Conservation (phyloP, 2,888 invertebrate species). For the Epirrhoe alternata region DNA sequence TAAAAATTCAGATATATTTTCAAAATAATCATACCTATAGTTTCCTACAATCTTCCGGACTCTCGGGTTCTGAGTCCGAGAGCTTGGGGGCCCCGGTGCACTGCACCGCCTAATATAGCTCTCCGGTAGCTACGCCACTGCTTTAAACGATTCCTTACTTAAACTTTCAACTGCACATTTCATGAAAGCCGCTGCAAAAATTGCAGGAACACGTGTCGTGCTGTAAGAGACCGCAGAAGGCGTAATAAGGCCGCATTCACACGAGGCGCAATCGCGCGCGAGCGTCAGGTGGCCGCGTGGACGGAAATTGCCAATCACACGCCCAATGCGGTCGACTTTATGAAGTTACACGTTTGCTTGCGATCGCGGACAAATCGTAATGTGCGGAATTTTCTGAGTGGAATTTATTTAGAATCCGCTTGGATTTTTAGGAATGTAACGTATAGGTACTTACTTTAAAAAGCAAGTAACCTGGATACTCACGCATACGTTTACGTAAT, state of each 20-base stretch:
- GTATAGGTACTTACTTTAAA: too few relatives aligned
- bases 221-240: constrained; percentile 22
- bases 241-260: constrained; percentile 40
- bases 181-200: not conserved
- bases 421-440: not conserved
- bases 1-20: too few relatives aligned
- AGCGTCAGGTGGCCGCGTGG: constrained; percentile 44
- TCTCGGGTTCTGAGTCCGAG: too few relatives aligned
- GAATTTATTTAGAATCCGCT: constrained; percentile 11
- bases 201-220: constrained; percentile 24
- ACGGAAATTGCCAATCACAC: constrained; percentile 54
- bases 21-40: too few relatives aligned
- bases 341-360: constrained; percentile 43
- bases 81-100: too few relatives aligned
- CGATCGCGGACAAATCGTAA: constrained; percentile 37
- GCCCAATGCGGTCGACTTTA: constrained; percentile 46
- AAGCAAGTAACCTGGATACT: too few relatives aligned
- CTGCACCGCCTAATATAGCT: too few relatives aligned
- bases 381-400: constrained; percentile 20
- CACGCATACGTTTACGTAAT: too few relatives aligned
- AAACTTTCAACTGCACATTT: not conserved
- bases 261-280: constrained; percentile 40
- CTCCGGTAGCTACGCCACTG: too few relatives aligned
- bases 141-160: not conserved
- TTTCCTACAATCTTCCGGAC: too few relatives aligned